Evolutionary conservation across 2,113 vertebrate genomes (phyloP), one percentile per base, ranked within the genome.

Genomic region (Tyrannus savana): DNA sequence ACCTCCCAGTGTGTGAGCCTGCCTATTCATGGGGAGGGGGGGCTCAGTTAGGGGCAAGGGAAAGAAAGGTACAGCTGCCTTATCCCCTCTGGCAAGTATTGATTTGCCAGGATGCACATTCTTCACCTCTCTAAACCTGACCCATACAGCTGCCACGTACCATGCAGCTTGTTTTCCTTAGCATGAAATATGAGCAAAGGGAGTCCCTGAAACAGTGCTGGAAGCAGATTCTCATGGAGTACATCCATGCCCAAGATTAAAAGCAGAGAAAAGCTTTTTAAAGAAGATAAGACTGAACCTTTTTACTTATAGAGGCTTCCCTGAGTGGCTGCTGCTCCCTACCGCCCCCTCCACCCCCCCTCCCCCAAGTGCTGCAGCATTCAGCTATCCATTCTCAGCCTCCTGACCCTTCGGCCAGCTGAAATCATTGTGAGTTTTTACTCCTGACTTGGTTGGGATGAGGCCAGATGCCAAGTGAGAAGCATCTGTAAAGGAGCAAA

Each of bases 381-480:
- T 84, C 66, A 86, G 47, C 76, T 63, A n/a, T 87, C 47, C 52
- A 46, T 44, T 30, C n/a, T 46, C 76, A 95, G 79, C 41, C 87
- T 90, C 28, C 90, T 75, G 82, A 92, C 83, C 63, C 79, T 87
- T 35, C 8, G 5, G 71, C 46, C 60, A 28, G 68, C 87, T 87
- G 92, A 90, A 81, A 52, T 75, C 72, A 71, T 47, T 0, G 0
- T 15, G 59, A 83, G 53, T 33, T 93, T 84, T 78, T 71, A 23
- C 64, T 94, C 62, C 75, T 93, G 72, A 47, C 56, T 95, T 80
- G 67, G 23, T 63, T 81, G 72, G 75, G 76, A 66, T 28, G 42
- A 91, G n/a, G 83, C 90, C 46, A 47, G 60, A 90, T 96, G 89
- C 93, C 83, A 90, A 96, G 87, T 7, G 1, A 79, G 69, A 90